These are phyloP conservation scores for Athrips mouffetella DNA, from an alignment of 2,888 invertebrate genomes.

Conservation along the genomic window DNA sequence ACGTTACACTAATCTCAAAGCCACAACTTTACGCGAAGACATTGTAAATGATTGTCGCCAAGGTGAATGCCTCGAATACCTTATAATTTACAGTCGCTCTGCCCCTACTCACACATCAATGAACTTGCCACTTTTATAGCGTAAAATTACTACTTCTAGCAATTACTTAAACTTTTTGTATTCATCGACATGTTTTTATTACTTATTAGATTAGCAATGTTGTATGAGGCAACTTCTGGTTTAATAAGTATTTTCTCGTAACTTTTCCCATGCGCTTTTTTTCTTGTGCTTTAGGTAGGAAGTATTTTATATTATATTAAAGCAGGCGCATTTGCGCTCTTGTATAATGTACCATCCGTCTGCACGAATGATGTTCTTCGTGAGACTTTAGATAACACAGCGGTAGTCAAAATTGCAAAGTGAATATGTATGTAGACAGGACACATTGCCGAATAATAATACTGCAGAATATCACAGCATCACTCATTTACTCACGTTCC, in stretches of 20 bases:
- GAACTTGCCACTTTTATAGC: slow-evolving; percentile 19
- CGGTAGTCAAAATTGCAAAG: too few species aligned
- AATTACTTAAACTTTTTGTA: too few species aligned
- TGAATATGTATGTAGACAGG: background rate
- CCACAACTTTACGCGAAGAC: background rate
- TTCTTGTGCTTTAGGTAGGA: background rate
- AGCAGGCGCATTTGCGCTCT: too few species aligned
- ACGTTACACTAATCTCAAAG: background rate
- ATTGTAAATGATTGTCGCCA: background rate
- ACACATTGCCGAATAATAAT: background rate
- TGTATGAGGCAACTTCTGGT: too few species aligned
- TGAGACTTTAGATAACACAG: too few species aligned
- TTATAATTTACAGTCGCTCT: slow-evolving; percentile 25
- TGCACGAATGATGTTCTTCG: too few species aligned
- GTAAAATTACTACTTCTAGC: background rate
- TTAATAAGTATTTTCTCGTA: too few species aligned
- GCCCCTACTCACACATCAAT: slow-evolving; percentile 24
- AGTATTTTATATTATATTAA: background rate
- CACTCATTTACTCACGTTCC: slow-evolving; percentile 58
- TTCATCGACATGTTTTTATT: too few species aligned
- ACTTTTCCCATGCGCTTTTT: slow-evolving; percentile 15
- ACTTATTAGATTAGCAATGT: too few species aligned
- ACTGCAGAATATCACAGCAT: slow-evolving; percentile 56
- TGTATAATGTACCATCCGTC: too few species aligned
- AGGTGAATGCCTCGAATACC: slow-evolving; percentile 26